Evolutionary conservation across 2,113 vertebrate species (phyloP).

Genomic region (Ascaphus truei): DNA sequence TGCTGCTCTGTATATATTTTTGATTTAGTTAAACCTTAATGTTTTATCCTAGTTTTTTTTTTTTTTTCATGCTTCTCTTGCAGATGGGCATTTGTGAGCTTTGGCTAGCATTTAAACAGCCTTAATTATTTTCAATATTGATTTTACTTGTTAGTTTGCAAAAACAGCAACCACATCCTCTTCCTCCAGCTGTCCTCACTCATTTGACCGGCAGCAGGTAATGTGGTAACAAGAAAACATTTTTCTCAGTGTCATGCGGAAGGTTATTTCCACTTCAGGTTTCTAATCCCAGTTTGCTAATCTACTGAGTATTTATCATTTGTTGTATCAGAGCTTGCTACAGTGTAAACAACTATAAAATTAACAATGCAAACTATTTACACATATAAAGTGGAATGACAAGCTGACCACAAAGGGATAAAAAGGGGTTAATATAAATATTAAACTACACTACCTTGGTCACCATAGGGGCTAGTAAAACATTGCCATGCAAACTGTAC

Average conservation of each 20-base stretch:
- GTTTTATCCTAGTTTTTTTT: background rate
- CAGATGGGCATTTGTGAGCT: constrained; percentile 10
- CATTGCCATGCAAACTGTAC: too few species aligned
- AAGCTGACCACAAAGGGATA: too few species aligned
- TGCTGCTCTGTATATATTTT: background rate
- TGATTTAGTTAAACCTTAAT: background rate
- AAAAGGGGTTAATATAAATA: too few species aligned
- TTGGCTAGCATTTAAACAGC: background rate
- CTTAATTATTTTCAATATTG: constrained; percentile 7
- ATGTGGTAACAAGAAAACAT: constrained; percentile 16
- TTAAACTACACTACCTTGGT: too few species aligned
- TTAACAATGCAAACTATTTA: too few species aligned
- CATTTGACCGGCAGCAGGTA: constrained; percentile 29
- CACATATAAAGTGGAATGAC: too few species aligned
- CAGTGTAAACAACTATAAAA: too few species aligned
- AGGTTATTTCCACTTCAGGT: constrained; percentile 39
- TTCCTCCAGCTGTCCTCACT: constrained; percentile 41
- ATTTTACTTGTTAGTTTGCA: constrained; percentile 32
- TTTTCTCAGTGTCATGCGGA: constrained; percentile 33
- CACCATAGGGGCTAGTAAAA: too few species aligned
- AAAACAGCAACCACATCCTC: constrained; percentile 52
- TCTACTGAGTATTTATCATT: background rate
- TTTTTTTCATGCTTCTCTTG: background rate
- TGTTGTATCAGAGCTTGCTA: too few species aligned
- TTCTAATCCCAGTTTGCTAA: constrained; percentile 39